phyloP scores from a whole-genome alignment of 2,797 vertebrate genomes.

The Cottoperca gobio region DNA sequence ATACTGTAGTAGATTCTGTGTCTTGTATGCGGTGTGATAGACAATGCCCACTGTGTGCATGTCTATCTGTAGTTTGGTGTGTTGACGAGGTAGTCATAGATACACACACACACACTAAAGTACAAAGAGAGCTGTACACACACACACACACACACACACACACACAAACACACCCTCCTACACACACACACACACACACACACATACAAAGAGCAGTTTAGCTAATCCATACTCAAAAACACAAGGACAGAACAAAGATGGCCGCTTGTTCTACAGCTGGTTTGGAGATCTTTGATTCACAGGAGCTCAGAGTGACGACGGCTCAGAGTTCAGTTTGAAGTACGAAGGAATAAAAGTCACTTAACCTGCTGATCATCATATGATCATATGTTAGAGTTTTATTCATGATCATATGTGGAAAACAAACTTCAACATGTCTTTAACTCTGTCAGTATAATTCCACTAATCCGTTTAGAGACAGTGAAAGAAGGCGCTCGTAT shows the following conservation, averaged over 20 bases:
- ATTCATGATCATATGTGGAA: no score
- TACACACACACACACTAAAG: conserved; percentile 32
- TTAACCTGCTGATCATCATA: no score
- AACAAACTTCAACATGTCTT: no score
- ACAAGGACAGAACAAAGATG: background rate
- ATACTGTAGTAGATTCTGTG: background rate
- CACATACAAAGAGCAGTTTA: conserved; percentile 32
- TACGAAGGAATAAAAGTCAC: background rate
- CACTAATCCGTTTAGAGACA: no score
- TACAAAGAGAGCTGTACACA: conserved; percentile 54
- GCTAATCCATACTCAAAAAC: conserved; percentile 24
- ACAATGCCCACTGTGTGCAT: conserved; percentile 36
- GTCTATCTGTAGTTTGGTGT: conserved; percentile 35
- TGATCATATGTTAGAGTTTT: no score
- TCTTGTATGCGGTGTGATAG: conserved; percentile 6
- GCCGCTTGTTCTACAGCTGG: background rate
- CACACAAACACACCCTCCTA: conserved; percentile 31
- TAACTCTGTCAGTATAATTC: no score
- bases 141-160: conserved; percentile 19
- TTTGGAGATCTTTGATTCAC: background rate
- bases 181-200: conserved; percentile 2
- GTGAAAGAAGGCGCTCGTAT: no score
- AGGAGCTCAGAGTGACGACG: background rate
- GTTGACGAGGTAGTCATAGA: conserved; percentile 64
- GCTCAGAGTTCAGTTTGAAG: background rate